phyloP scores from a whole-genome alignment of 2,888 invertebrate species.

The Trachelus tabidus region DNA sequence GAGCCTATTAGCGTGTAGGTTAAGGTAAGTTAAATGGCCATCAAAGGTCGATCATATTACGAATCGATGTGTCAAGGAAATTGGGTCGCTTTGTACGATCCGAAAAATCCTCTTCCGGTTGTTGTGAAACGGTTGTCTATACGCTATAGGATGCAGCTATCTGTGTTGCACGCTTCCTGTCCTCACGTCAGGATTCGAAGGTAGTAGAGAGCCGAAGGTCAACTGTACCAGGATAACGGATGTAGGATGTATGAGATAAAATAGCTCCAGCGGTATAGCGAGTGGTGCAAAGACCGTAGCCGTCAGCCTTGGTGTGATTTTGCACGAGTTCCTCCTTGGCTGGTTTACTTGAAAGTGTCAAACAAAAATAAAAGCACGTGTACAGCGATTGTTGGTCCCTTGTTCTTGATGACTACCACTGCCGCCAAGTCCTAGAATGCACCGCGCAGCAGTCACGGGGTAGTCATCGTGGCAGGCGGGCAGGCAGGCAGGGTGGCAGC shows the following conservation, averaged over 20 bases:
- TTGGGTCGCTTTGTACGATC: not conserved
- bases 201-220: not conserved
- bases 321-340: not conserved
- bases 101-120: not conserved
- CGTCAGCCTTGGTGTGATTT: not conserved
- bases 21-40: not conserved
- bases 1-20: not conserved
- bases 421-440: not conserved
- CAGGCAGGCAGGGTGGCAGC: conserved; percentile 18
- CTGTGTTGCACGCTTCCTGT: not conserved
- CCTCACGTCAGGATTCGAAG: not conserved
- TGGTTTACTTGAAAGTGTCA: not conserved
- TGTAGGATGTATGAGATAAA: not conserved
- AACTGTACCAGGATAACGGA: not conserved
- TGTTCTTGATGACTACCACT: not conserved
- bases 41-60: not conserved
- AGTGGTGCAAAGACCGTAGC: not conserved
- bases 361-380: not conserved
- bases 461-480: conserved; percentile 1
- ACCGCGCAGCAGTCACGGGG: not conserved
- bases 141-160: not conserved
- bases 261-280: not conserved
- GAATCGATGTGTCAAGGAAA: not conserved
- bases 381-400: not conserved
- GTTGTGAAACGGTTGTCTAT: not conserved